Evolutionary conservation across 2,113 vertebrate species (phyloP), one percentile per base, ranked within the genome.

Genomic region (Aphelocoma coerulescens): DNA sequence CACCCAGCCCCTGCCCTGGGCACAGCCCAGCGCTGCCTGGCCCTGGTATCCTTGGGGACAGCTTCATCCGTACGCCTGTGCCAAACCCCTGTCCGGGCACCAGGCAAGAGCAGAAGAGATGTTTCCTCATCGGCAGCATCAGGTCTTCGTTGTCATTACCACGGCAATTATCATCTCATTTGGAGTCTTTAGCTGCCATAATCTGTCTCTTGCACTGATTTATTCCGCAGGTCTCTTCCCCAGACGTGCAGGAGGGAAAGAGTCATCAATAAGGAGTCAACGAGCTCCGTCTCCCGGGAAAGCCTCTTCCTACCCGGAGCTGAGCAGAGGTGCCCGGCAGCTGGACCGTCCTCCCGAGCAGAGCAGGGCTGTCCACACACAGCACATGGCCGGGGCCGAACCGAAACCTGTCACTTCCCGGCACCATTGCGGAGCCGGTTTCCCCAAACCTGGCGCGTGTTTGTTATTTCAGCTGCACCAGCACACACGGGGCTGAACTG

Each of bases 111-210:
- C 66, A 75, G n/a, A 8, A 3, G 87, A 91, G 91, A 91, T 89
- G 66, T 88, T 92, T 86, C 83, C 52, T 95, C 93, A 97, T 95
- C 92, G 14, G 88, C 74, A 85, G 93, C 93, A 97, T 97, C 95
- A 91, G 96, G 88, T 89, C 95, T 89, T 95, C 26, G 2, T 91
- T 96, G 97, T 97, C 95, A 97, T 96, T 96, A 97, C 92, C 85
- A 93, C 77, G 6, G 95, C 92, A 97, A 97, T 97, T 97, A 97
- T 94, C 95, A 91, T 97, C 96, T 97, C 89, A 81, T 97, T 96
- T 97, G 94, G 92, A 97, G 96, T 95, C 97, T 96, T 97, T 96
- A 97, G 95, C 89, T 97, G 96, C 96, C 93, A 94, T 96, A 96
- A 97, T 96, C 95, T 96, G 94, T 90, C 96, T 96, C 96, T 88